A percentile compares a stretch with the other conserved stretches of the same genome.
Conservation (phyloP, 2,797 vertebrate genomes). For the Mallotus villosus region DNA sequence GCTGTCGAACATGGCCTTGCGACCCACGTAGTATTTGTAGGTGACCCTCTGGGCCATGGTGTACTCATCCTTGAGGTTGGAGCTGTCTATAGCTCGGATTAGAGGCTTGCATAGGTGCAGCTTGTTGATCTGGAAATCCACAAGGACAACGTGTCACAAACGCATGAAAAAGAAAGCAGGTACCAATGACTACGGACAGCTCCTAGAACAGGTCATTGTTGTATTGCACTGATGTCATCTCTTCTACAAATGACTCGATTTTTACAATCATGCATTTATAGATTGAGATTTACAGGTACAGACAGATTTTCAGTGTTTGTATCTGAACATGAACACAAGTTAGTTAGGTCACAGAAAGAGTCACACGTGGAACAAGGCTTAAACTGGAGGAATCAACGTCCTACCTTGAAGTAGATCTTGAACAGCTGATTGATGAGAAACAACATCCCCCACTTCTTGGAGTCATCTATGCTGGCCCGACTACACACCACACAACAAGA, state of each 20-base stretch:
- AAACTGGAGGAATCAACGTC: background rate
- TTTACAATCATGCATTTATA: background rate
- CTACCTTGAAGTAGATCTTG: constrained; percentile 98
- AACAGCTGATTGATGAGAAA: constrained; percentile 97
- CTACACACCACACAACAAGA: constrained; percentile 61
- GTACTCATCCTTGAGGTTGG: constrained; percentile 93
- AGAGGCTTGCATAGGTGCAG: constrained; percentile 95
- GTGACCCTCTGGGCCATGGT: constrained; percentile 92
- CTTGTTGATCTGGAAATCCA: constrained; percentile 87
- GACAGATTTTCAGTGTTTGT: background rate
- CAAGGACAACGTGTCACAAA: too few species aligned
- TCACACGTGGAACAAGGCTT: background rate
- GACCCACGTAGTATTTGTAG: constrained; percentile 93
- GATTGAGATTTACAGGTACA: background rate
- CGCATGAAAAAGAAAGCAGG: too few species aligned
- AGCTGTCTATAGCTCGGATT: constrained; percentile 96
- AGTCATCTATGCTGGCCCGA: constrained; percentile 93
- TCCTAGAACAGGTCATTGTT: background rate
- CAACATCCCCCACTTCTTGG: constrained; percentile 98
- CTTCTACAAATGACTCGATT: too few species aligned
- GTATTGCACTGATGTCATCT: background rate
- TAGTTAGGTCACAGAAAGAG: background rate
- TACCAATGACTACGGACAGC: background rate
- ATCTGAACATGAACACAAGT: background rate
- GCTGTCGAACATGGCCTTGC: constrained; percentile 98